phyloP scores from a whole-genome alignment of 2,888 invertebrate genomes.

The Ochropacha duplaris region DNA sequence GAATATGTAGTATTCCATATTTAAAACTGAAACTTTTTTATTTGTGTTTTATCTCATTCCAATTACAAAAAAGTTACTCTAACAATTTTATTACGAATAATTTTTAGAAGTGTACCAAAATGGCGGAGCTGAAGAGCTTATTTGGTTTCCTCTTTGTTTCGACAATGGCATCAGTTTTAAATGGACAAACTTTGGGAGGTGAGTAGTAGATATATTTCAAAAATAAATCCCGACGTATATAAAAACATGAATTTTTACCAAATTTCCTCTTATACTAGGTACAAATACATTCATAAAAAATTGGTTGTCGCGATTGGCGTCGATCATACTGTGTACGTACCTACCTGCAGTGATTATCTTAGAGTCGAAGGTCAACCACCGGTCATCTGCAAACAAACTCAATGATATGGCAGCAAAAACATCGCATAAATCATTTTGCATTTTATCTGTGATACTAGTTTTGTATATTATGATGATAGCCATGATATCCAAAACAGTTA shows the following conservation, averaged over 20 bases:
- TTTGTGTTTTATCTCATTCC: too few relatives aligned
- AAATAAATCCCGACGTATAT: too few relatives aligned
- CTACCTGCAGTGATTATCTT: background rate
- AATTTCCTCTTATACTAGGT: too few relatives aligned
- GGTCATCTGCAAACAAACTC: background rate
- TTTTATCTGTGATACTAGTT: background rate
- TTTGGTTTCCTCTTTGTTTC: slow-evolving; percentile 31
- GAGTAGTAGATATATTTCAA: slow-evolving; percentile 58
- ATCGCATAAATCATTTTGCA: too few relatives aligned
- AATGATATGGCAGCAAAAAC: too few relatives aligned
- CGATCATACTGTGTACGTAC: background rate
- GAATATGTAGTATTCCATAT: too few relatives aligned
- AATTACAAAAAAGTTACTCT: too few relatives aligned
- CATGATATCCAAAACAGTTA: too few relatives aligned
- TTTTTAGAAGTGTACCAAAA: slow-evolving; percentile 30
- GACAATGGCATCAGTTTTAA: slow-evolving; percentile 43
- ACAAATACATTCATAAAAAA: background rate
- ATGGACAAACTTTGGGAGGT: slow-evolving; percentile 73
- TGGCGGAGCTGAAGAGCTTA: slow-evolving; percentile 46
- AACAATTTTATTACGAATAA: too few relatives aligned
- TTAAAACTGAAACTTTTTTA: too few relatives aligned
- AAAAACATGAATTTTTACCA: too few relatives aligned
- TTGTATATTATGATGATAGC: too few relatives aligned
- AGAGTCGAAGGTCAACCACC: background rate
- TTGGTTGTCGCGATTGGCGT: background rate